Base-by-base conservation (phyloP, 2,113 vertebrate genomes). In the Opisthocomus hoazin region DNA sequence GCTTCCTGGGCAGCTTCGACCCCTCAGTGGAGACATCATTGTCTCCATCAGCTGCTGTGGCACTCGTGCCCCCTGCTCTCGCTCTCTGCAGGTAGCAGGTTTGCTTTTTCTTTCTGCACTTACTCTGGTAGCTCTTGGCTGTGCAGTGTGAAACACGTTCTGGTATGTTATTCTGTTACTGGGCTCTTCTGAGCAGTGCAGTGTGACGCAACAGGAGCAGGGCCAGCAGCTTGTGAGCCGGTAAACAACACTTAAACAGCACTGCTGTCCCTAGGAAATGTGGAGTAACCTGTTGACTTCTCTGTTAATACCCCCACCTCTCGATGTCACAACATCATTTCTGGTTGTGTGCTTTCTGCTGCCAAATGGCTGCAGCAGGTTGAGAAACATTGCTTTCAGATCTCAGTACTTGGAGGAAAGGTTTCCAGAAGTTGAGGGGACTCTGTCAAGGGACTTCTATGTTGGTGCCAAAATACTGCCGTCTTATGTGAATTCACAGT, bases 341-440 rank as follows among this genome's bases (percentile, higher is more conserved):
- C 23, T 61, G 71, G 7, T 50, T 46, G 46, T 18, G 63, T 75
- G 0, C 34, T 74, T 73, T 61, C 46, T 84, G 66, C 20, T 75
- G 61, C 17, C 26, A 30, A 83, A 56, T 29, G 14, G 43, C 65
- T 56, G 43, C 18, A 63, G 69, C 24, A 5, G 30, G 19, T 37
- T 36, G 20, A 43, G 70, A 19, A 76, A 37, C 3, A 3, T 0
- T 0, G 1, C 30, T 51, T 60, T 87, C 32, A 6, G 39, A 13
- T 32, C 8, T 70, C 13, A 1, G 6, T 27, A 10, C 10, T 5
- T 34, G 51, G 50, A 66, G 23, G 18, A 26, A 5, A n/a, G 6
- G 11, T 36, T 43, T 57, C 18, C 19, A 22, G 73, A 48, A 36
- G 39, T 3, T 12, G 36, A 76, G 37, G 19, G 5, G 14, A 15